Percentiles rank a stretch among this genome's conserved stretches.
Conservation (phyloP, 2,797 vertebrate species). For the Novumbra hubbsi region DNA sequence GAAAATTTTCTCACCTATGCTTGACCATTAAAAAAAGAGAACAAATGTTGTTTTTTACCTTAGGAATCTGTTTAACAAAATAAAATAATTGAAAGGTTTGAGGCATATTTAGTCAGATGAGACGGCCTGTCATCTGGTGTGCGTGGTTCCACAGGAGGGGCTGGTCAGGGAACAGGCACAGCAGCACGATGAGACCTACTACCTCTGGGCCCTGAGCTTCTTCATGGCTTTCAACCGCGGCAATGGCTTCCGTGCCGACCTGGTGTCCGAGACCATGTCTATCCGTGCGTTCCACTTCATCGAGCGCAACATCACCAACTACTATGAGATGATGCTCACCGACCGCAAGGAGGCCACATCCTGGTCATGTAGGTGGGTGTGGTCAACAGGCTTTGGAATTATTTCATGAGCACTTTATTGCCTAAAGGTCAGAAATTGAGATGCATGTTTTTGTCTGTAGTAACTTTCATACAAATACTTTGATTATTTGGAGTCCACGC, state of each 20-base stretch:
- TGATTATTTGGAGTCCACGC: background rate
- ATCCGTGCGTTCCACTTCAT: slow-evolving; percentile 92
- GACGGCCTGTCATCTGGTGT: background rate
- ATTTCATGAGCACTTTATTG: background rate
- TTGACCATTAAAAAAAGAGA: background rate
- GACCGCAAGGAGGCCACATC: slow-evolving; percentile 88
- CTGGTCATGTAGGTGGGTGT: slow-evolving; percentile 86
- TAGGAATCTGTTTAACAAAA: background rate
- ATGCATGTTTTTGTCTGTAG: background rate
- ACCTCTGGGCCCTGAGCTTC: slow-evolving; percentile 93
- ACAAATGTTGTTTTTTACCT: background rate
- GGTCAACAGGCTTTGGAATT: background rate
- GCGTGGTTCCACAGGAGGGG: slow-evolving; percentile 75
- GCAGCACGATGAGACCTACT: slow-evolving; percentile 94
- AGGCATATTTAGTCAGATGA: background rate
- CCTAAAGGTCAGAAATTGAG: too few species aligned
- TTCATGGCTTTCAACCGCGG: slow-evolving; percentile 98
- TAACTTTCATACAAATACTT: background rate
- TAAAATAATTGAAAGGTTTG: background rate
- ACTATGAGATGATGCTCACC: slow-evolving; percentile 94
- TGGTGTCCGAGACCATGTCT: slow-evolving; percentile 93
- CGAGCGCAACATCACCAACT: slow-evolving; percentile 91
- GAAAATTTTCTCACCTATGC: too few species aligned
- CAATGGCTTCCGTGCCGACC: slow-evolving; percentile 82
- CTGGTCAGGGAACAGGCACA: slow-evolving; percentile 87